phyloP scores from a whole-genome alignment of 2,888 invertebrate species.

The Tachystola acroxantha region DNA sequence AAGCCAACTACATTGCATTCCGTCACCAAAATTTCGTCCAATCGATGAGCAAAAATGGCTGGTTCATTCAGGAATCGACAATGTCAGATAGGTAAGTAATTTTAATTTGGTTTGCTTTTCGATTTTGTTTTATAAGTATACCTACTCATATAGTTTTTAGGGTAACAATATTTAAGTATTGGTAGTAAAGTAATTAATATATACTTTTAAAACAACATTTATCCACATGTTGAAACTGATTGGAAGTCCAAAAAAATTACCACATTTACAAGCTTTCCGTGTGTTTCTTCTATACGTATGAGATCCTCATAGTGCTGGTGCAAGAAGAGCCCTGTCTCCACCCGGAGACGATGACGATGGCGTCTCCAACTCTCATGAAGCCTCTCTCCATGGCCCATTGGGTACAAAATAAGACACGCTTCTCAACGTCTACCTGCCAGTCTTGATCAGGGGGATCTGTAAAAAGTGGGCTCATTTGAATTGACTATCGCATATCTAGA shows the following conservation, averaged over 20 bases:
- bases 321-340: constrained; percentile 83
- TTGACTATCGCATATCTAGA: too few relatives aligned
- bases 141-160: too few relatives aligned
- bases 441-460: constrained; percentile 59
- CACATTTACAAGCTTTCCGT: too few relatives aligned
- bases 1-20: constrained; percentile 23
- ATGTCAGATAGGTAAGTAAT: not conserved
- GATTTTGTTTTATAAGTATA: too few relatives aligned
- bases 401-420: constrained; percentile 76
- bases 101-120: too few relatives aligned
- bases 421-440: constrained; percentile 80
- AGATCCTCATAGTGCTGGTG: constrained; percentile 83
- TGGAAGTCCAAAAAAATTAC: too few relatives aligned
- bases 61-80: not conserved
- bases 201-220: too few relatives aligned
- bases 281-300: too few relatives aligned
- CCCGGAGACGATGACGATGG: constrained; percentile 84
- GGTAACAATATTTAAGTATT: too few relatives aligned
- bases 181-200: too few relatives aligned
- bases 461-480: constrained; percentile 7
- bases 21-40: not conserved
- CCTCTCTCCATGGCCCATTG: constrained; percentile 80
- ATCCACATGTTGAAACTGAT: too few relatives aligned
- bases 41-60: not conserved
- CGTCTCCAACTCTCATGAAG: constrained; percentile 83